phyloP scores from a whole-genome alignment of 2,888 invertebrate genomes.

The Apocheima hispidaria region DNA sequence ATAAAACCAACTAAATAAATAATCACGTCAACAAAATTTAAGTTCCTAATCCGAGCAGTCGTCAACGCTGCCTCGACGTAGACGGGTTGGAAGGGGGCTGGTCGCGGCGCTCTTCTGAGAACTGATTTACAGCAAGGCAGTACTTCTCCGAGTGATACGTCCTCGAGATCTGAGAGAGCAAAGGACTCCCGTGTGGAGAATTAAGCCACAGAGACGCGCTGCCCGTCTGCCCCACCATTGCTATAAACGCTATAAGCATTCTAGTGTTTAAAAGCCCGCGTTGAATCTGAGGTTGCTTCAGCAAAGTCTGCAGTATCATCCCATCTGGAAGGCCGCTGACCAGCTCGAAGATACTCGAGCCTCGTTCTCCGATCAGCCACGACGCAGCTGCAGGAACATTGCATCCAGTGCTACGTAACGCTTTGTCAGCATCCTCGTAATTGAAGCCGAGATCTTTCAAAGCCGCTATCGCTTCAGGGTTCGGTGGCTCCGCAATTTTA shows the following conservation, averaged over 20 bases:
- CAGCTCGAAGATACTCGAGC: conserved; percentile 77
- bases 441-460: conserved; percentile 73
- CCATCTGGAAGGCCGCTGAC: conserved; percentile 77
- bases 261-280: conserved; percentile 76
- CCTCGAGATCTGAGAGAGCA: conserved; percentile 78
- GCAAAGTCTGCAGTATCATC: conserved; percentile 67
- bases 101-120: conserved; percentile 62
- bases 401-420: conserved; percentile 70
- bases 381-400: conserved; percentile 80
- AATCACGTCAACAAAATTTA: background rate
- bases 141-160: conserved; percentile 83
- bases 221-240: conserved; percentile 78
- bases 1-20: background rate
- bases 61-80: conserved; percentile 66
- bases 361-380: conserved; percentile 76
- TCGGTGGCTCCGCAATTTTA: conserved; percentile 69
- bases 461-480: conserved; percentile 62
- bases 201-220: conserved; percentile 78
- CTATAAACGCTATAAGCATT: conserved; percentile 79
- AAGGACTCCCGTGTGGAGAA: conserved; percentile 78
- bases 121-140: conserved; percentile 80
- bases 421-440: conserved; percentile 67
- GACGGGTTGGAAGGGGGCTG: conserved; percentile 59
- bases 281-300: conserved; percentile 79
- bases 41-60: background rate